These are phyloP conservation scores for Mactra quadrangularis DNA, from an alignment of 1,140 invertebrate species.

Conservation along the genomic window DNA sequence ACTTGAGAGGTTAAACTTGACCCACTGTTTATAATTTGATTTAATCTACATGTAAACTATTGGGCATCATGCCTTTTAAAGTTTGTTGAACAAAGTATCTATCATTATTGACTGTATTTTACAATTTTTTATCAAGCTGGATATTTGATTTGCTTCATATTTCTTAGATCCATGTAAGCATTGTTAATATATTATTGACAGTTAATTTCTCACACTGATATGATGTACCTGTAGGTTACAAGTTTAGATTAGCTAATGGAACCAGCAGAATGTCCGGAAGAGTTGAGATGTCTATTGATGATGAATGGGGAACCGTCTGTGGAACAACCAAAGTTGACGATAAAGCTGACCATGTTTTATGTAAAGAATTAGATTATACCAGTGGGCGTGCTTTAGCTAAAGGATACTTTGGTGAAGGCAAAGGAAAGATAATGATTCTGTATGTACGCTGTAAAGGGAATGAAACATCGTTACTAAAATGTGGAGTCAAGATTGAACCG, in stretches of 20 bases:
- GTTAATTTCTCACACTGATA: too few species aligned
- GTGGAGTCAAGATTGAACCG: conserved; percentile 46
- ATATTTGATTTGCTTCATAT: too few species aligned
- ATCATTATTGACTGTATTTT: too few species aligned
- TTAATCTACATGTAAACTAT: too few species aligned
- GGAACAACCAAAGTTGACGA: conserved; percentile 56
- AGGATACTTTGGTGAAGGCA: conserved; percentile 53
- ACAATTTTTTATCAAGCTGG: too few species aligned
- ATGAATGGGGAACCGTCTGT: conserved; percentile 60
- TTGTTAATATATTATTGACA: too few species aligned
- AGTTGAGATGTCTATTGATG: conserved; percentile 54
- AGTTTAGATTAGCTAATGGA: conserved; percentile 54
- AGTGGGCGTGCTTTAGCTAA: conserved; percentile 28
- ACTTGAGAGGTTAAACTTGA: too few species aligned
- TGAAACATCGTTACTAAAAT: conserved; percentile 55
- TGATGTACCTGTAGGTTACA: conserved; percentile 57
- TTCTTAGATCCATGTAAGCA: too few species aligned
- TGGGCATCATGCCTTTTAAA: too few species aligned
- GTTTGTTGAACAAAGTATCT: too few species aligned
- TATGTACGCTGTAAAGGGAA: conserved; percentile 58
- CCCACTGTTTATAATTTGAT: too few species aligned
- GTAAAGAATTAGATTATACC: conserved; percentile 34
- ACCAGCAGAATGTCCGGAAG: conserved; percentile 41
- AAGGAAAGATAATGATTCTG: conserved; percentile 56
- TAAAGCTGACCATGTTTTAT: conserved; percentile 39